Evolutionary conservation across 2,888 invertebrate species (phyloP), one percentile per base, ranked within the genome.

Genomic region (Dexiosoma caninum): DNA sequence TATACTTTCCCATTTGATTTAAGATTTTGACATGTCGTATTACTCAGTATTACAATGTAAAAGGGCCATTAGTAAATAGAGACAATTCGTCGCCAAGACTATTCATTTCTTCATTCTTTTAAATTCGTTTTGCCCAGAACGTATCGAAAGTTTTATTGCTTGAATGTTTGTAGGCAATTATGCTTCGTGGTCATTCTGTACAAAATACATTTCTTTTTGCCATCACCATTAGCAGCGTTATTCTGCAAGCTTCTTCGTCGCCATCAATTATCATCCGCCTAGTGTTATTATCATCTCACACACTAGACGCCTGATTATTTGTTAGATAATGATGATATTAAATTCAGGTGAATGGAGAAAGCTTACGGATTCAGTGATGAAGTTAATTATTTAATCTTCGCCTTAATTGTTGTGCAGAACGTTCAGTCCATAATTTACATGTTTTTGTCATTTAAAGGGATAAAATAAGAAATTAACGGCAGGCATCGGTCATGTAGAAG

Each of bases 321-420:
- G 27, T 27, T 30, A 8, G 3, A 27, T 60, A 49, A 53, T 69
- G 60, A 60, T 62, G 62, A 67, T 35, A 21, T 67, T 51, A 60
- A 59, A 46, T 30, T 35, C n/a, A 16, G 21, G 12, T 30, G 30
- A 66, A 57, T 35, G 19, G 23, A n/a, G n/a, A 37, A 75, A 27
- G 40, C 21, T 44, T 62, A 1, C 12, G 6, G 42, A 2, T 21
- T 2, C 12, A 44, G 40, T 64, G 46, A 57, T 30, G 9, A 9
- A 23, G n/a, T 67, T 4, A 6, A 27, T 67, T 44, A 42, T 67
- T 51, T 35, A 59, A 53, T 35, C 46, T 51, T 12, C 14, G 2
- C 35, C 30, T 55, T 57, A 55, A 44, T 44, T 57, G 23, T 23
- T 8, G n/a, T 21, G 14, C 14, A 42, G 9, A 10, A 1, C 40